Conservation (phyloP, 2,888 invertebrate genomes). For the Norana najaformis region DNA sequence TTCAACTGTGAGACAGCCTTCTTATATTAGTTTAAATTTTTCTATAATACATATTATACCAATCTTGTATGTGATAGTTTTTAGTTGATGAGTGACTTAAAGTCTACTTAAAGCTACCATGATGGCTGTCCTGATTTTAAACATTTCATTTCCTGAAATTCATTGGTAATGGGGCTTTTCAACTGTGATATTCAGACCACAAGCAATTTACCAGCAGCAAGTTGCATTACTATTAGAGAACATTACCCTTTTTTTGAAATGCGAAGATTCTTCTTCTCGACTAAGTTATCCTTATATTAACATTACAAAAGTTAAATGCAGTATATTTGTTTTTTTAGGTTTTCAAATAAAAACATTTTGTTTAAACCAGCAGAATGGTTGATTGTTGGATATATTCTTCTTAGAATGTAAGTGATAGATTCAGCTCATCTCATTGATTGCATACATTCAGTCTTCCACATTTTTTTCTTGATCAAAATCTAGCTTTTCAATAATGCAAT, state of each 20-base stretch:
- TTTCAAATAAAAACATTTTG: conserved; percentile 35
- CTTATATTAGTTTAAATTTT: neutral
- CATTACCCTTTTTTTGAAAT: no score
- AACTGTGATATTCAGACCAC: no score
- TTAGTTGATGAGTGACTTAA: neutral
- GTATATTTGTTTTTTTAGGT: conserved; percentile 25
- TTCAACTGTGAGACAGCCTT: neutral
- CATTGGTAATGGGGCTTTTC: neutral
- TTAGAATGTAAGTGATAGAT: conserved; percentile 33
- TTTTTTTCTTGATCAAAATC: neutral
- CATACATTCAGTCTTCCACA: no score
- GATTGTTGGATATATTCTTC: conserved; percentile 31
- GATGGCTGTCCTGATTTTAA: neutral
- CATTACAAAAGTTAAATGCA: neutral
- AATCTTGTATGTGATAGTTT: no score
- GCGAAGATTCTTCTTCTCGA: no score
- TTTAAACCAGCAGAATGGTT: conserved; percentile 36
- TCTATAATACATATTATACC: neutral
- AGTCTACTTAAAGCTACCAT: neutral
- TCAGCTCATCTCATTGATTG: neutral
- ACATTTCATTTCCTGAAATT: conserved; percentile 13
- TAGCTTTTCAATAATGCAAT: no score
- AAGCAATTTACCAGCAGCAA: neutral
- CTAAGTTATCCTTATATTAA: no score
- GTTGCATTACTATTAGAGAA: no score